A percentile compares a stretch with the other conserved stretches of the same genome.
Evolutionary conservation across 2,888 invertebrate genomes (phyloP).

Genomic region (Zonitis immaculata): DNA sequence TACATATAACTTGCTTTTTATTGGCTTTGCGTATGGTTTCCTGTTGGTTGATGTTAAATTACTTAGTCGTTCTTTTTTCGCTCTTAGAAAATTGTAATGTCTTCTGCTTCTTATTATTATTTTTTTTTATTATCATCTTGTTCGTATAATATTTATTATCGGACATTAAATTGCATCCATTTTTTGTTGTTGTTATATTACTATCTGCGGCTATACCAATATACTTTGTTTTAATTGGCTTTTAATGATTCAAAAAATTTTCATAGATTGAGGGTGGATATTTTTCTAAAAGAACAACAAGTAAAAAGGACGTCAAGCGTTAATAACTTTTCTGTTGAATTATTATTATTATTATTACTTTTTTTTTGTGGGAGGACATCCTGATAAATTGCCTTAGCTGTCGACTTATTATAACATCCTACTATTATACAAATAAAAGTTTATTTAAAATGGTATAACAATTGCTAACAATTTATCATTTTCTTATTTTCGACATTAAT

Average conservation of each 20-base stretch:
- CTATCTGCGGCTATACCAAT: too few relatives aligned
- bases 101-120: slow-evolving; percentile 6
- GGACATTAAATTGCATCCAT: neutral
- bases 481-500: slow-evolving; percentile 14
- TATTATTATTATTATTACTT: too few relatives aligned
- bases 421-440: slow-evolving; percentile 13
- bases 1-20: slow-evolving; percentile 13
- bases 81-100: slow-evolving; percentile 10
- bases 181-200: too few relatives aligned
- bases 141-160: neutral
- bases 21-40: slow-evolving; percentile 13
- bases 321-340: slow-evolving; percentile 14
- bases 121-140: neutral
- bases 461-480: slow-evolving; percentile 12
- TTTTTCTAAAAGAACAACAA: slow-evolving; percentile 2
- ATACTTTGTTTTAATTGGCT: too few relatives aligned
- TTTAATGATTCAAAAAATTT: neutral
- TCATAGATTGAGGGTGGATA: neutral
- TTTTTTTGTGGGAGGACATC: slow-evolving; percentile 13
- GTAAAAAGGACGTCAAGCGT: neutral
- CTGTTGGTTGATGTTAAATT: slow-evolving; percentile 15
- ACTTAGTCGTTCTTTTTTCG: slow-evolving; percentile 16
- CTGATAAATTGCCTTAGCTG: slow-evolving; percentile 10
- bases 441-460: slow-evolving; percentile 10
- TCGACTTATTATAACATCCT: slow-evolving; percentile 7